A percentile compares a stretch with the other conserved stretches of the same genome.
phyloP scores from a whole-genome alignment of 2,797 vertebrate genomes.

The Manis javanica region DNA sequence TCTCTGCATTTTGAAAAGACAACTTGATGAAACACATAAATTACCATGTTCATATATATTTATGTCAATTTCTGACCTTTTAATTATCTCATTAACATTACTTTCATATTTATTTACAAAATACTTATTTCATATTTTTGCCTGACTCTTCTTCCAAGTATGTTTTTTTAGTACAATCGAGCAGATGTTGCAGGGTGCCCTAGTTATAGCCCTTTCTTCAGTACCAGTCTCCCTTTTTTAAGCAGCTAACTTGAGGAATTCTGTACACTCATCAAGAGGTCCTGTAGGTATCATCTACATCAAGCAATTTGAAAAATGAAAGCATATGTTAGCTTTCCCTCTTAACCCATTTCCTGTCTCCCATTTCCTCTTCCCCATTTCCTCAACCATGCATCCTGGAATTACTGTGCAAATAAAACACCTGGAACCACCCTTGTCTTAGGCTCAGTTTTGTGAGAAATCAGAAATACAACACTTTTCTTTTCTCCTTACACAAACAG shows the following conservation, averaged over 20 bases:
- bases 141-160: background rate
- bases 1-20: background rate
- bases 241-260: background rate
- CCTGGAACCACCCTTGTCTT: background rate
- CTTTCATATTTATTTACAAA: background rate
- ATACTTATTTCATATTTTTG: background rate
- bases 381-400: background rate
- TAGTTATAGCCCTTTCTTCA: background rate
- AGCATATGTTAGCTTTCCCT: background rate
- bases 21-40: background rate
- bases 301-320: background rate
- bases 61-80: background rate
- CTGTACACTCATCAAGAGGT: background rate
- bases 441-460: background rate
- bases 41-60: background rate
- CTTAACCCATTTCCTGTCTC: background rate
- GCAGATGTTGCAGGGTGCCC: background rate
- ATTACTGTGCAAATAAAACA: background rate
- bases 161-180: background rate
- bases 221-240: background rate
- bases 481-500: background rate
- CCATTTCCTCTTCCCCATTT: background rate
- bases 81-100: background rate
- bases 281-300: background rate
- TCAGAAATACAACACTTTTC: background rate